Percentiles rank a stretch among this genome's conserved stretches.
phyloP scores from a whole-genome alignment of 2,113 vertebrate species.

The Clarias macrocephalus region DNA sequence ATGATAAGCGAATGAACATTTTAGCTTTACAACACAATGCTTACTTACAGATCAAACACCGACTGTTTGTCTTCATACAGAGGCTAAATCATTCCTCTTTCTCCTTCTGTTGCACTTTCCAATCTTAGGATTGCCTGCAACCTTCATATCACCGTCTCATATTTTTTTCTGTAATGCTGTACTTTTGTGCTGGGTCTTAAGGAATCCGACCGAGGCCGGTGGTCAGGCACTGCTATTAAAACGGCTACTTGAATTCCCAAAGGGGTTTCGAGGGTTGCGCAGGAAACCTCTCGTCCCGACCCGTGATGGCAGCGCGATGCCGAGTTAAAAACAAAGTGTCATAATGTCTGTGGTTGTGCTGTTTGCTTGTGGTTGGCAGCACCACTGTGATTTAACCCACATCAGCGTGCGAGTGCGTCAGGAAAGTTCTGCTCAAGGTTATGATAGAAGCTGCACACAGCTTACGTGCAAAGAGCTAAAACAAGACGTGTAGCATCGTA shows the following conservation, averaged over 20 bases:
- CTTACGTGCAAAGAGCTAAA: neutral
- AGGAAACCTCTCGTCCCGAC: conserved; percentile 5
- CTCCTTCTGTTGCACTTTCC: conserved; percentile 1
- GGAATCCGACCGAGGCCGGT: neutral
- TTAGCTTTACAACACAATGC: neutral
- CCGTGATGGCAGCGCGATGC: conserved; percentile 12
- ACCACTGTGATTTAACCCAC: conserved; percentile 2
- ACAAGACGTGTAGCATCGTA: neutral
- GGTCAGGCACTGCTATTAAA: conserved; percentile 1
- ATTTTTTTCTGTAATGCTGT: neutral
- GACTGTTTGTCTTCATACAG: conserved; percentile 24
- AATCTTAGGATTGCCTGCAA: neutral
- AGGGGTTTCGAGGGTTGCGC: neutral
- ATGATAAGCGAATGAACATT: conserved; percentile 15
- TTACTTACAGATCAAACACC: conserved; percentile 29
- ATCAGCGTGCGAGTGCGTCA: conserved; percentile 11
- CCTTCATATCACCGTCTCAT: neutral
- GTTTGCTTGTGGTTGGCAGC: conserved; percentile 17
- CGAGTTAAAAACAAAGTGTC: neutral
- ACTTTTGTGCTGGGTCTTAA: neutral
- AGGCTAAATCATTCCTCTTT: conserved; percentile 11
- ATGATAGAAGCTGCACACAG: neutral
- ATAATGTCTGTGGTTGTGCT: neutral
- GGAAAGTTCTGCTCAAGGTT: conserved; percentile 8
- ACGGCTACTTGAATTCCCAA: neutral